phyloP scores from a whole-genome alignment of 2,113 vertebrate species.

The Prinia subflava region DNA sequence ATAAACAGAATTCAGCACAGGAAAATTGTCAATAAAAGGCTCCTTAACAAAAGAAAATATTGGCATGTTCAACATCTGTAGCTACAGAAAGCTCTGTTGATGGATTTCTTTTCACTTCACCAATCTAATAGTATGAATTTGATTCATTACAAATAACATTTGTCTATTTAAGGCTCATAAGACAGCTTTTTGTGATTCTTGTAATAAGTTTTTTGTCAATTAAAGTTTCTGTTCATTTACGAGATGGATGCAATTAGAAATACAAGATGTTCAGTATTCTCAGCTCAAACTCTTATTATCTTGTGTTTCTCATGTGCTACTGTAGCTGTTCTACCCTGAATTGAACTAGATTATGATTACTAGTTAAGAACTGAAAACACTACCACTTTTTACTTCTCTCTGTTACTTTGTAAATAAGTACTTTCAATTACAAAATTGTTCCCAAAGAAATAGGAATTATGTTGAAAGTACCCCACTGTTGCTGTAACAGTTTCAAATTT shows the following conservation, averaged over 20 bases:
- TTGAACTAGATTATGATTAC: constrained; percentile 58
- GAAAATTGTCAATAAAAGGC: background rate
- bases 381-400: constrained; percentile 42
- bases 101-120: background rate
- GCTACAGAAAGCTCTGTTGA: background rate
- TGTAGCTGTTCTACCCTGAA: constrained; percentile 17
- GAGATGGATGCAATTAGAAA: constrained; percentile 46
- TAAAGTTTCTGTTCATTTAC: constrained; percentile 33
- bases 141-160: constrained; percentile 29
- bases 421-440: constrained; percentile 66
- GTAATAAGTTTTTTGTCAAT: constrained; percentile 18
- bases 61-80: background rate
- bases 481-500: constrained; percentile 43
- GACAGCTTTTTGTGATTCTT: background rate
- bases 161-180: constrained; percentile 6
- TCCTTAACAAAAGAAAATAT: background rate
- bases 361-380: constrained; percentile 54
- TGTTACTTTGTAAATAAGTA: constrained; percentile 62
- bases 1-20: background rate
- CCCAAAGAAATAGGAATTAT: constrained; percentile 58
- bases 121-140: background rate
- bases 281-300: constrained; percentile 21
- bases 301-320: background rate
- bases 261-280: constrained; percentile 36
- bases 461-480: constrained; percentile 40